Conservation (phyloP, 2,888 invertebrate genomes). For the Eustalomyia histrio region DNA sequence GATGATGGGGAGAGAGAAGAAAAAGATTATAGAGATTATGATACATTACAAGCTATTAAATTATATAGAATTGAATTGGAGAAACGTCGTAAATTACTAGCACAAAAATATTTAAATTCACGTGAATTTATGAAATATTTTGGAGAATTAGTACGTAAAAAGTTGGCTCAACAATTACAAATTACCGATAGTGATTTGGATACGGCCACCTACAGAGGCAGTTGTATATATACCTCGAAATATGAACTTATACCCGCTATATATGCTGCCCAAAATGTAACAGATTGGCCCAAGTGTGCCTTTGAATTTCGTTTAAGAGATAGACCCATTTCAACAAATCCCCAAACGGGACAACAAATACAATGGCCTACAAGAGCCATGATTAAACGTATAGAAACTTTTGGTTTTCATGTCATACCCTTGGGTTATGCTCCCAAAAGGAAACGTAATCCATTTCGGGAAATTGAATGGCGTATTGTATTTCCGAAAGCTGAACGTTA, state of each 20-base stretch:
- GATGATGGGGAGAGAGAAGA: constrained; percentile 16
- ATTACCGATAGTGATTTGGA: constrained; percentile 81
- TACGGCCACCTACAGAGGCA: constrained; percentile 83
- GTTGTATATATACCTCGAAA: constrained; percentile 84
- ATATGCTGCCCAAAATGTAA: constrained; percentile 74
- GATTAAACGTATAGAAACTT: constrained; percentile 83
- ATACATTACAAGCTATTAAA: constrained; percentile 69
- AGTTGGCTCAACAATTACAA: constrained; percentile 82
- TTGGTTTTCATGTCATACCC: constrained; percentile 86
- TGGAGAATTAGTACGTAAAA: constrained; percentile 82
- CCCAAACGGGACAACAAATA: constrained; percentile 82
- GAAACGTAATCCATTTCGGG: constrained; percentile 82
- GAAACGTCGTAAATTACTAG: constrained; percentile 68
- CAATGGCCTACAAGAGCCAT: constrained; percentile 86
- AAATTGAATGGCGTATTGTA: constrained; percentile 88
- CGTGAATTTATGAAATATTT: constrained; percentile 86
- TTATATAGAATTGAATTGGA: constrained; percentile 69
- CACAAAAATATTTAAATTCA: constrained; percentile 82
- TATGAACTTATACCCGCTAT: constrained; percentile 88
- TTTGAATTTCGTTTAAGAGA: constrained; percentile 84
- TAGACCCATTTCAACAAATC: constrained; percentile 82
- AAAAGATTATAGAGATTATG: constrained; percentile 69
- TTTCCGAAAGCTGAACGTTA: constrained; percentile 89
- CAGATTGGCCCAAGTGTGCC: constrained; percentile 87
- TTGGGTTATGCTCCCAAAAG: constrained; percentile 84